Conservation (phyloP, 2,888 invertebrate species). For the Epiblema foenella region DNA sequence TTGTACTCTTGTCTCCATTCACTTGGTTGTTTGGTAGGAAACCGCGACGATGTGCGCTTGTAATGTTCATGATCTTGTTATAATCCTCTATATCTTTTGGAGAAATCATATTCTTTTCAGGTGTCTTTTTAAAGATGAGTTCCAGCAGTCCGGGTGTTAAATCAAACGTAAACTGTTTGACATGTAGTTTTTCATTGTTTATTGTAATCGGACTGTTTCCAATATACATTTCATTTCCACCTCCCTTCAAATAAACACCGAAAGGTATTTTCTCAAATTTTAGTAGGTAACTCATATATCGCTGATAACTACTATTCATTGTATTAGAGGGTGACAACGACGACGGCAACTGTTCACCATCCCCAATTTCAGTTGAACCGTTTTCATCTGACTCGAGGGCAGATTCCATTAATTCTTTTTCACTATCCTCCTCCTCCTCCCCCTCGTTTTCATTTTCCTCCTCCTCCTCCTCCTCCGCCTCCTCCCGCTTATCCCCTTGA, state of each 20-base stretch:
- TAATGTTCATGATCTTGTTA: constrained; percentile 4
- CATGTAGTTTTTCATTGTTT: not conserved
- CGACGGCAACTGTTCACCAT: too few relatives aligned
- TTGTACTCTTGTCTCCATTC: not conserved
- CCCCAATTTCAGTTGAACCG: too few relatives aligned
- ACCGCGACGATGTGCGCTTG: constrained; percentile 13
- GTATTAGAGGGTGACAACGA: too few relatives aligned
- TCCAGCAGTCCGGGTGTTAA: constrained; percentile 4
- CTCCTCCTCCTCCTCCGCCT: too few relatives aligned
- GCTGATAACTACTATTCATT: not conserved
- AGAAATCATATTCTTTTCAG: not conserved
- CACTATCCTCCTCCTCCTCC: too few relatives aligned
- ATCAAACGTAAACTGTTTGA: not conserved
- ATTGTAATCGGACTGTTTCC: constrained; percentile 9
- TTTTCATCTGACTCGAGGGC: too few relatives aligned
- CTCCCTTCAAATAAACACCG: constrained; percentile 3
- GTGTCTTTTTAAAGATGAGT: constrained; percentile 18
- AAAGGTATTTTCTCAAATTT: constrained; percentile 1
- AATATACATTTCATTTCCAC: not conserved
- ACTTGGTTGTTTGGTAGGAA: not conserved
- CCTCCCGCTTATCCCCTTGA: too few relatives aligned
- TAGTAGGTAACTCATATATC: not conserved
- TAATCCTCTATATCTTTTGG: not conserved
- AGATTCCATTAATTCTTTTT: too few relatives aligned
- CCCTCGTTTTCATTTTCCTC: too few relatives aligned